Evolutionary conservation across 2,113 vertebrate species (phyloP), one percentile per base, ranked within the genome.

Genomic region (Jacana jacana): DNA sequence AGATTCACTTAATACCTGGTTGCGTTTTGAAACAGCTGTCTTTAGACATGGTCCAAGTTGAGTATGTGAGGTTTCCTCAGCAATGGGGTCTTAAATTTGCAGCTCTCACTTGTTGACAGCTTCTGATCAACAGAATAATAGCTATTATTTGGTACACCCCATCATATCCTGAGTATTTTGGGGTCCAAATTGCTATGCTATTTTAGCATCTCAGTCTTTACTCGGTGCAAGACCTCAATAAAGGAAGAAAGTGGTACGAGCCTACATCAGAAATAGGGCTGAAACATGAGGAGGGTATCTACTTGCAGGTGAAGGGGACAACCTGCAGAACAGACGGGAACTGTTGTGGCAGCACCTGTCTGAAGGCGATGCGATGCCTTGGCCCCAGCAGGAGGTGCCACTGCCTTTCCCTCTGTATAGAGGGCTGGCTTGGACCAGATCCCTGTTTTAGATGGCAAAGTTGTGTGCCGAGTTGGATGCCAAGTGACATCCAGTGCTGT

Each of bases 391-490:
- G 49, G 42, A 80, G 25, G 6, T 48, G 22, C 48, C 28, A 61
- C 57, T 31, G 73, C 30, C 30, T 61, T 89, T 35, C 18, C 31
- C n/a, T 78, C 31, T 1, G 0, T 10, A 3, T 27, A 3, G 0
- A 0, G 49, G 57, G 7, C 49, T 70, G 73, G 3, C 52, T 85
- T n/a, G 19, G 52, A 35, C 11, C 37, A 37, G 42, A 42, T 88
- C 11, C 22, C 28, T 54, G 10, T 12, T 85, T 51, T n/a, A 58
- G 70, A 28, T 27, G 44, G 25, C 48, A 42, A 49, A 46, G 31
- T 22, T 90, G 48, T 15, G 24, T 71, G 33, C 28, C 0, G 3
- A 61, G 39, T 33, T 90, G 48, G 19, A 22, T 71, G 30, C 28
- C 1, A 2, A 61, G 39, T 33, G 44, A 33, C 52, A n/a, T 42